Percentiles rank a stretch among this genome's conserved stretches.
phyloP scores from a whole-genome alignment of 1,140 invertebrate genomes.

The Portunus trituberculatus region DNA sequence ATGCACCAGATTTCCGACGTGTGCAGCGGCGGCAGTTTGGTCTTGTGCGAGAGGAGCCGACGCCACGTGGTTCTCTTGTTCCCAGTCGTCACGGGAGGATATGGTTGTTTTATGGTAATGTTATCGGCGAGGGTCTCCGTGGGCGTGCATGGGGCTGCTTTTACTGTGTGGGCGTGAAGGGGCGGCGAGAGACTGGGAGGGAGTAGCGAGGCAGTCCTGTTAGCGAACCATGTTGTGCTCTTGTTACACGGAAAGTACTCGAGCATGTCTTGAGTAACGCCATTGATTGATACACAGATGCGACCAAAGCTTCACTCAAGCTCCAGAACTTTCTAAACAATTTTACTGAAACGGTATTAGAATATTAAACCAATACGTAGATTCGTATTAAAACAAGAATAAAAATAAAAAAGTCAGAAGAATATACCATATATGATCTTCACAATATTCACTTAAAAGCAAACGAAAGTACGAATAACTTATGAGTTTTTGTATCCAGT shows the following conservation, averaged over 20 bases:
- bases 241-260: neutral
- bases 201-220: neutral
- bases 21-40: neutral
- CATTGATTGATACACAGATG: too few species aligned
- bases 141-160: neutral
- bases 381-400: too few species aligned
- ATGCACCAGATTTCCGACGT: slow-evolving; percentile 1
- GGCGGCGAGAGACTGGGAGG: neutral
- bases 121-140: neutral
- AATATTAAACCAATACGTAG: too few species aligned
- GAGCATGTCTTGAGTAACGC: too few species aligned
- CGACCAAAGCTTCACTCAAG: too few species aligned
- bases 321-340: too few species aligned
- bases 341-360: too few species aligned
- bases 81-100: neutral
- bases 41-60: slow-evolving; percentile 17
- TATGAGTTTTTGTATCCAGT: too few species aligned
- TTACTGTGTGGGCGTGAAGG: neutral
- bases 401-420: too few species aligned
- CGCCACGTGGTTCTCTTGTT: slow-evolving; percentile 10
- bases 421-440: too few species aligned
- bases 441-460: too few species aligned
- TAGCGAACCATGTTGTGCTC: neutral
- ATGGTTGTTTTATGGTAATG: neutral
- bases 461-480: too few species aligned